These are phyloP conservation scores for Euwallacea similis DNA, from an alignment of 1,140 invertebrate genomes.

Conservation along the genomic window DNA sequence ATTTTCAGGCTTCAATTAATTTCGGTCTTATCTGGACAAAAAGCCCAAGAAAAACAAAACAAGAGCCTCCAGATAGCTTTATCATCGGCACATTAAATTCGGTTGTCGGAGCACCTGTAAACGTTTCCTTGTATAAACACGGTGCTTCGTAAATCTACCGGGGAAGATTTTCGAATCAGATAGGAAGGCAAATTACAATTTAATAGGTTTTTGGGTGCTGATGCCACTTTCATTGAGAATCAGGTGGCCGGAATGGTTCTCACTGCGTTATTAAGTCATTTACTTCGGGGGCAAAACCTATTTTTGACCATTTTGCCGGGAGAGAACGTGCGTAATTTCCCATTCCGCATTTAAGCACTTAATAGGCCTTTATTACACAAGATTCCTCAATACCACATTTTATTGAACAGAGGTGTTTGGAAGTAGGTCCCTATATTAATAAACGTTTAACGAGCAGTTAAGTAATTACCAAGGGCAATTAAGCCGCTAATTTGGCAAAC, in stretches of 20 bases:
- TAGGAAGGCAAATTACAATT: constrained; percentile 1
- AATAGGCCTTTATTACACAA: too few relatives aligned
- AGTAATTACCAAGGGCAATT: constrained; percentile 12
- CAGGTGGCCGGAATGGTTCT: not conserved
- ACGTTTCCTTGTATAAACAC: not conserved
- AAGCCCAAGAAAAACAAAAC: too few relatives aligned
- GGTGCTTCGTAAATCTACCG: constrained; percentile 7
- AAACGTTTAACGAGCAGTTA: constrained; percentile 18
- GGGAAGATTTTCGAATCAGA: constrained; percentile 7
- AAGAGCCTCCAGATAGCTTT: too few relatives aligned
- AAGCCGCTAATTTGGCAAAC: constrained; percentile 21
- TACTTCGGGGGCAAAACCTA: not conserved
- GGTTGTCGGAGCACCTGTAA: not conserved
- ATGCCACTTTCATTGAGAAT: not conserved
- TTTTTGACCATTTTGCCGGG: too few relatives aligned
- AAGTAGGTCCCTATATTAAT: too few relatives aligned
- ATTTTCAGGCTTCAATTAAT: too few relatives aligned
- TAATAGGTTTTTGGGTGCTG: constrained; percentile 3
- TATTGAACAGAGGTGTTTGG: too few relatives aligned
- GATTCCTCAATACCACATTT: too few relatives aligned
- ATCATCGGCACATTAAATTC: too few relatives aligned
- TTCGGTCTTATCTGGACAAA: too few relatives aligned
- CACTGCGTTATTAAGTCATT: constrained; percentile 6
- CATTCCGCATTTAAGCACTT: too few relatives aligned
- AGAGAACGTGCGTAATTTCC: too few relatives aligned